These are phyloP conservation scores for Mellivora capensis DNA, from an alignment of 2,113 vertebrate species.

Conservation along the genomic window DNA sequence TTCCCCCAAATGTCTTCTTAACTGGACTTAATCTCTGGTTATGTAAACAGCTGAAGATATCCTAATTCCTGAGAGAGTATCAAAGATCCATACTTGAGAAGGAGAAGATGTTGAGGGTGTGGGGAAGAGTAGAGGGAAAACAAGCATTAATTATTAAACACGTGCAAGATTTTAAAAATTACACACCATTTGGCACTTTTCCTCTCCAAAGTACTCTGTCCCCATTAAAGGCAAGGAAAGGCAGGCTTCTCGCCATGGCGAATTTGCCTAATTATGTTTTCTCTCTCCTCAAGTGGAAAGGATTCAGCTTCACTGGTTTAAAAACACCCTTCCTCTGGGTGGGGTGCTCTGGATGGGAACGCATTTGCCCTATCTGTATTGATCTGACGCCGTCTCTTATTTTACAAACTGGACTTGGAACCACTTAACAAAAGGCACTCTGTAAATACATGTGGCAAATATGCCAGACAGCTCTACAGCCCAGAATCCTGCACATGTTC, in stretches of 20 bases:
- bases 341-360: background rate
- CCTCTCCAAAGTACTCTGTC: background rate
- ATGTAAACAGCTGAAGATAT: slow-evolving; percentile 35
- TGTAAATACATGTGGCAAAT: background rate
- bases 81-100: background rate
- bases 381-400: background rate
- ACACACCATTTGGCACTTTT: slow-evolving; percentile 25
- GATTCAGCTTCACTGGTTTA: background rate
- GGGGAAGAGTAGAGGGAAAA: slow-evolving; percentile 47
- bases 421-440: background rate
- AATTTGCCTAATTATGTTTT: slow-evolving; percentile 43
- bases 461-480: background rate
- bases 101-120: background rate
- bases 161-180: slow-evolving; percentile 40
- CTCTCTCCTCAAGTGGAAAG: background rate
- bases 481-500: background rate
- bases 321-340: background rate
- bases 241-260: background rate
- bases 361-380: background rate
- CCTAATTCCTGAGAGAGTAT: slow-evolving; percentile 22
- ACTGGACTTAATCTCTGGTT: slow-evolving; percentile 35
- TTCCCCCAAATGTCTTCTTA: background rate
- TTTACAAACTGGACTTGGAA: background rate
- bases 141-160: slow-evolving; percentile 58
- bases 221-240: background rate